Evolutionary conservation across 2,113 vertebrate genomes (phyloP), one percentile per base, ranked within the genome.

Genomic region (Erpornis zantholeuca): DNA sequence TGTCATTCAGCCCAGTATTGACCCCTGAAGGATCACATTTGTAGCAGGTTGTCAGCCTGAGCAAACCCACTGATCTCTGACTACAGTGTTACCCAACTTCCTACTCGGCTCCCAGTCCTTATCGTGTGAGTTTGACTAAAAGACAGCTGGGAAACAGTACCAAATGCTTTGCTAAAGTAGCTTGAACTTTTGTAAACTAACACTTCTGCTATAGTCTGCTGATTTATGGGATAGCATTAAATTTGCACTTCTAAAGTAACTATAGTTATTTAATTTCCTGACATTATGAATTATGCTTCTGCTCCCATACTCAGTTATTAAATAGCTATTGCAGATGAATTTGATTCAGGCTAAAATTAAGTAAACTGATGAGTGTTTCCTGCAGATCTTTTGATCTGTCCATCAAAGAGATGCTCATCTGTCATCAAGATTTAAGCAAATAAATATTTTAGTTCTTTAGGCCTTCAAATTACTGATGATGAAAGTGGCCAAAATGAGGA

Each of bases 401-500:
- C 15, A 44, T 91, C 36, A 83, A 54, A 90, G 36, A 73, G 13
- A n/a, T 33, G 22, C 2, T 81, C 28, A 78, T 52, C 63, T 69
- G 17, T 82, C 45, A 75, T 31, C 12, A 83, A 69, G 40, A 92
- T 81, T 68, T 24, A 82, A 66, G 10, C 12, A 64, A 88, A 95
- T 71, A 90, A 82, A 92, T 84, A 52, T 71, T 73, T 90, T n/a
- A 76, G 10, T 22, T 61, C 23, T 50, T 77, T 40, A 68, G 27
- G 6, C 33, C 63, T 78, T 88, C 33, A 35, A 60, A 88, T 79
- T 73, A 44, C 28, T 68, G 31, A 24, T 25, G 4, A 13, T 78
- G 28, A 78, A 75, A 88, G 20, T 33, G 38, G 33, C 5, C 24
- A 69, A 75, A 73, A 23, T 56, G 42, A 61, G 25, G 4, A 59